A percentile compares a stretch with the other conserved stretches of the same genome.
Conservation (phyloP, 2,113 vertebrate genomes). For the Phalacrocorax aristotelis region DNA sequence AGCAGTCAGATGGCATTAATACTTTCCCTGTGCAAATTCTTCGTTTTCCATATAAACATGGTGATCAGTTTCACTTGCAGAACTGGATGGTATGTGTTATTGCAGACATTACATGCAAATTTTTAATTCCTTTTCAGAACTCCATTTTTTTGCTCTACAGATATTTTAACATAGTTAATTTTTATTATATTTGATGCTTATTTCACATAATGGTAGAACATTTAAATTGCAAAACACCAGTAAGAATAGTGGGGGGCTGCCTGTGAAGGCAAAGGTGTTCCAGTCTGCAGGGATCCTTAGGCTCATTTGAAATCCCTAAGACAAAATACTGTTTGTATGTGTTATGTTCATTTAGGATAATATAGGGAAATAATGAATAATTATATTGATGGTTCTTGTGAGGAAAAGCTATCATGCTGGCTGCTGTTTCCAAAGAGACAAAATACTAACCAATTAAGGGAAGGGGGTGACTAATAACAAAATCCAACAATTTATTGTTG, state of each 20-base stretch:
- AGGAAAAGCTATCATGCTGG: neutral
- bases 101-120: neutral
- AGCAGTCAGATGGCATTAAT: neutral
- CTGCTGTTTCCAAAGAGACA: neutral
- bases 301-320: neutral
- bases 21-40: neutral
- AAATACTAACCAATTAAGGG: neutral
- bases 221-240: neutral
- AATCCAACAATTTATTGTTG: neutral
- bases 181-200: neutral
- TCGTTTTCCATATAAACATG: neutral
- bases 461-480: neutral
- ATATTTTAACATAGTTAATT: neutral
- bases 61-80: neutral
- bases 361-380: neutral
- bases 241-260: neutral
- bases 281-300: neutral
- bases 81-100: neutral
- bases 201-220: neutral
- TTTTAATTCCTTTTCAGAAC: neutral
- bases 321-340: neutral
- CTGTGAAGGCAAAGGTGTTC: neutral
- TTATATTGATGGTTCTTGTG: neutral
- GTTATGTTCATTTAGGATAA: neutral
- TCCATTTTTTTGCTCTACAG: neutral